Conservation (phyloP, 2,888 invertebrate species). For the Melanchra persicariae region DNA sequence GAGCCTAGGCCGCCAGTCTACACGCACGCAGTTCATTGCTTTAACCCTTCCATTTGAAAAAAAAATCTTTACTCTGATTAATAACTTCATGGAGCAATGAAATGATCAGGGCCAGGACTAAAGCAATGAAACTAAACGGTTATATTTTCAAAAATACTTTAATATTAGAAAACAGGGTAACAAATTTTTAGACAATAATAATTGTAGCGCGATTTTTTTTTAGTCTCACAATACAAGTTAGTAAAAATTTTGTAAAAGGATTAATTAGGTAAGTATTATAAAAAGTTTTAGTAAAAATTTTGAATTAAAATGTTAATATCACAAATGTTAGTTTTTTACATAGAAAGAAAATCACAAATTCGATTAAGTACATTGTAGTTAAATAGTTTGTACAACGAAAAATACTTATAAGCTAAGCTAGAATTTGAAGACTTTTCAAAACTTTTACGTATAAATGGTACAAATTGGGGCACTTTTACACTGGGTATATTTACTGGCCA, state of each 20-base stretch:
- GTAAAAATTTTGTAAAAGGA: constrained; percentile 54
- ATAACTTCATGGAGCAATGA: constrained; percentile 56
- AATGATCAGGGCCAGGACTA: constrained; percentile 79
- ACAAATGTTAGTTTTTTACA: constrained; percentile 66
- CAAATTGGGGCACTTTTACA: background rate
- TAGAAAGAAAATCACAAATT: constrained; percentile 57
- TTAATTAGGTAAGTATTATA: constrained; percentile 50
- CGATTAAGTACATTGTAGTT: constrained; percentile 64
- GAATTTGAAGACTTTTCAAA: constrained; percentile 66
- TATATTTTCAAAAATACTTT: constrained; percentile 77
- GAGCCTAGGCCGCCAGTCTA: constrained; percentile 44
- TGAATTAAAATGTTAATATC: constrained; percentile 63
- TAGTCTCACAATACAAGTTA: constrained; percentile 64
- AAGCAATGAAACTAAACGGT: constrained; percentile 88
- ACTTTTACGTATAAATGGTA: constrained; percentile 11
- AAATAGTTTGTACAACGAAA: constrained; percentile 57
- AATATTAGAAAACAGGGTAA: constrained; percentile 76
- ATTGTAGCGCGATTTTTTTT: constrained; percentile 57
- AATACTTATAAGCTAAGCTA: constrained; percentile 58
- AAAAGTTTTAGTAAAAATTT: constrained; percentile 50
- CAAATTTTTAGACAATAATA: constrained; percentile 64
- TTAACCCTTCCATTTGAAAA: constrained; percentile 79
- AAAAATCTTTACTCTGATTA: constrained; percentile 48
- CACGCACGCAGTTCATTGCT: constrained; percentile 84
- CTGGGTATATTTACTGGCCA: background rate